Conservation (phyloP, 2,113 vertebrate species). For the Lucifuga dentata region DNA sequence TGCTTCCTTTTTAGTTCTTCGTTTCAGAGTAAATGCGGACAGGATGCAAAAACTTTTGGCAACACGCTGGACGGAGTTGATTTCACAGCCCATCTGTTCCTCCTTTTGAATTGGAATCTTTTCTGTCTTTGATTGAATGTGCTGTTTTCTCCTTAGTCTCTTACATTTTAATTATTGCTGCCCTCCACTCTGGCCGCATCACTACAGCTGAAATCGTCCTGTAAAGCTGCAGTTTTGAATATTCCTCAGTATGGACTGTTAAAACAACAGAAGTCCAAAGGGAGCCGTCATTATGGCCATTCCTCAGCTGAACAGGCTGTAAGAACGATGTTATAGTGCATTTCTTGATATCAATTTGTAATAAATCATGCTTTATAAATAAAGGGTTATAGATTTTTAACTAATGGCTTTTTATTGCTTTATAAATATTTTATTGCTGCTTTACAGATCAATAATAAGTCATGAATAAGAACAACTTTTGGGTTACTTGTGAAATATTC, state of each 20-base stretch:
- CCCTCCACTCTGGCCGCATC: too few relatives aligned
- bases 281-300: slow-evolving; percentile 11
- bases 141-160: slow-evolving; percentile 37
- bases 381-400: too few relatives aligned
- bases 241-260: slow-evolving; percentile 27
- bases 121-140: slow-evolving; percentile 59
- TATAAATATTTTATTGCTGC: too few relatives aligned
- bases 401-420: too few relatives aligned
- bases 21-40: slow-evolving; percentile 5
- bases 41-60: slow-evolving; percentile 6
- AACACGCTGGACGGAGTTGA: slow-evolving; percentile 21
- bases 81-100: slow-evolving; percentile 52
- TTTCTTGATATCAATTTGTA: too few relatives aligned
- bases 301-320: slow-evolving; percentile 30
- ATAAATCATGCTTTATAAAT: too few relatives aligned
- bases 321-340: slow-evolving; percentile 27
- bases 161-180: slow-evolving; percentile 51
- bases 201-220: slow-evolving; percentile 30
- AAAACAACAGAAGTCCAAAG: slow-evolving; percentile 17
- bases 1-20: background rate
- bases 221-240: slow-evolving; percentile 33
- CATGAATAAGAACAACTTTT: too few relatives aligned
- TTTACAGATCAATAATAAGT: too few relatives aligned
- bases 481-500: too few relatives aligned
- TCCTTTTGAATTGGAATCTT: slow-evolving; percentile 17